Conservation (phyloP, 1,140 invertebrate species). For the Chrysopa pallens region DNA sequence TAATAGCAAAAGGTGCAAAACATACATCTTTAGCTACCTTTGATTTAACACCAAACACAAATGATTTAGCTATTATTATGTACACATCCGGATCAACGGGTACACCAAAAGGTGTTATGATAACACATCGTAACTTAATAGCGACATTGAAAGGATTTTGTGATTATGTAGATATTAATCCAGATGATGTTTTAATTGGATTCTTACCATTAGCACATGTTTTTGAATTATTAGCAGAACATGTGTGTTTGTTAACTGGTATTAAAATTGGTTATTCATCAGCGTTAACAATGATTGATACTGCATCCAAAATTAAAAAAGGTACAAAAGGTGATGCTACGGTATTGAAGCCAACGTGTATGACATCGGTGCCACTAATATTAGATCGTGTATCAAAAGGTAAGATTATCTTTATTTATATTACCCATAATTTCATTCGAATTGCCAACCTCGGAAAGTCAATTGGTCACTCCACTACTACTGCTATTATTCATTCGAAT, state of each 20-base stretch:
- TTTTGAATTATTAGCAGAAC: slow-evolving; percentile 76
- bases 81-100: slow-evolving; percentile 92
- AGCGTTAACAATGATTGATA: slow-evolving; percentile 86
- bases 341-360: slow-evolving; percentile 77
- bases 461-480: too few relatives aligned
- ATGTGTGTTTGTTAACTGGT: slow-evolving; percentile 56
- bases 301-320: slow-evolving; percentile 86
- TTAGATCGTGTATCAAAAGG: slow-evolving; percentile 71
- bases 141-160: slow-evolving; percentile 75
- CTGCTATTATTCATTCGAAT: too few relatives aligned
- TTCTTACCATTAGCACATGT: slow-evolving; percentile 96
- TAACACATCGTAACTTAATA: slow-evolving; percentile 85
- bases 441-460: too few relatives aligned
- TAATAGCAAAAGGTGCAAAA: slow-evolving; percentile 21
- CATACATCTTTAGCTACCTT: slow-evolving; percentile 1
- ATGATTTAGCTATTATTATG: slow-evolving; percentile 87
- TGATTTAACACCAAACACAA: slow-evolving; percentile 30
- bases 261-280: slow-evolving; percentile 94
- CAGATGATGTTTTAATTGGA: slow-evolving; percentile 76
- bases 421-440: too few relatives aligned
- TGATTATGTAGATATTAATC: slow-evolving; percentile 49
- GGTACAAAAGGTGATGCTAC: slow-evolving; percentile 83
- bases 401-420: too few relatives aligned
- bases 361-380: slow-evolving; percentile 89
- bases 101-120: slow-evolving; percentile 67